A percentile compares a stretch with the other conserved stretches of the same genome.
Conservation (phyloP, 1,140 invertebrate genomes). For the Cheumatopsyche charites region DNA sequence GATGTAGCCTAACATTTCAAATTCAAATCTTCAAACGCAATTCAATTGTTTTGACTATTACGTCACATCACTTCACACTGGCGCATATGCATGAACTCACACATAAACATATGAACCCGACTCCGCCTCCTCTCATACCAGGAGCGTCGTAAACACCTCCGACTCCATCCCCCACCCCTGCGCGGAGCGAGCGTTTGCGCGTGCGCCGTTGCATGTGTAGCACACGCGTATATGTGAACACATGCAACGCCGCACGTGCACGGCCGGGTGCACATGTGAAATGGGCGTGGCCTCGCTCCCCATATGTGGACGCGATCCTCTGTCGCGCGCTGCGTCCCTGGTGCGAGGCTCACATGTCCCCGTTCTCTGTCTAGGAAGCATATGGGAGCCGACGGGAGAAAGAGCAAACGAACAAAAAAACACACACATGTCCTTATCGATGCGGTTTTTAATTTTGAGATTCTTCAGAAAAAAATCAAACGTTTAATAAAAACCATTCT, state of each 20-base stretch:
- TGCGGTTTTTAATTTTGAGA: too few relatives aligned
- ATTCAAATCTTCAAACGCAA: too few relatives aligned
- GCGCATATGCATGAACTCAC: background rate
- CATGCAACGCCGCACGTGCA: conserved; percentile 29
- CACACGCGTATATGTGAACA: conserved; percentile 1
- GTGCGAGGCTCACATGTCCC: conserved; percentile 47
- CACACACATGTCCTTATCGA: background rate
- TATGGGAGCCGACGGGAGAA: conserved; percentile 36
- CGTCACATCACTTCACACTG: too few relatives aligned
- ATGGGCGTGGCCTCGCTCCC: conserved; percentile 3
- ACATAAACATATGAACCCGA: background rate
- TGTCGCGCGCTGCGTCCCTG: conserved; percentile 35
- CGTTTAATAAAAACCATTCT: too few relatives aligned
- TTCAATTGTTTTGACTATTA: too few relatives aligned
- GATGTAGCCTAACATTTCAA: too few relatives aligned
- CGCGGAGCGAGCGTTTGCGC: conserved; percentile 1
- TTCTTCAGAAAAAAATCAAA: too few relatives aligned
- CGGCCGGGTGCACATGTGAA: conserved; percentile 13
- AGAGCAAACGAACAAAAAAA: conserved; percentile 24
- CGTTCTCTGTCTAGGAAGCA: conserved; percentile 37
- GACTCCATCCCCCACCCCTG: too few relatives aligned
- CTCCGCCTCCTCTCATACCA: background rate
- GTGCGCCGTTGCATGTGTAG: background rate
- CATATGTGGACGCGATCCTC: conserved; percentile 42
- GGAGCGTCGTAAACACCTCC: too few relatives aligned